These are phyloP conservation scores for Acanthosoma haemorrhoidale DNA, from an alignment of 2,888 invertebrate genomes.

Conservation along the genomic window DNA sequence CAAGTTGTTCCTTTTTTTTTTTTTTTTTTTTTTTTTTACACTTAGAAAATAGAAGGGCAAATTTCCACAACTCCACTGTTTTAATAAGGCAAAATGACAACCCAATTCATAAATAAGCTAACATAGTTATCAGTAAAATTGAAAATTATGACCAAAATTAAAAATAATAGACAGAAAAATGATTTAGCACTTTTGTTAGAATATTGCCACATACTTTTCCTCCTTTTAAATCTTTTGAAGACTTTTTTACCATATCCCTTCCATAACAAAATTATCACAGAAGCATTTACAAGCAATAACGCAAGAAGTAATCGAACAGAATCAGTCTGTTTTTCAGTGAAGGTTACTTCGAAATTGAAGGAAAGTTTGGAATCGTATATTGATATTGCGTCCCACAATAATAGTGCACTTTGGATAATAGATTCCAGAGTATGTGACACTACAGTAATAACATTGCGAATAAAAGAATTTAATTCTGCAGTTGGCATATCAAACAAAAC, in stretches of 20 bases:
- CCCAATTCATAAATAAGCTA: too few relatives aligned
- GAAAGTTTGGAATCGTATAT: not conserved
- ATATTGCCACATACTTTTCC: not conserved
- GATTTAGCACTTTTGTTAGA: too few relatives aligned
- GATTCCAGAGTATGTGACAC: not conserved
- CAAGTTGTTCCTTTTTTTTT: too few relatives aligned
- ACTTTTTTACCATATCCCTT: not conserved
- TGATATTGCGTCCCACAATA: not conserved
- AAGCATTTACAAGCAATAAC: not conserved
- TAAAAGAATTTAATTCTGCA: not conserved
- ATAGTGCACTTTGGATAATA: not conserved
- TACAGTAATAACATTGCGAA: not conserved
- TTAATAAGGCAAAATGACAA: too few relatives aligned
- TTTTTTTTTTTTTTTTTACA: too few relatives aligned
- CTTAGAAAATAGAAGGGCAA: too few relatives aligned
- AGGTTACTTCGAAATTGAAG: not conserved
- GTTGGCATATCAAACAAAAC: not conserved
- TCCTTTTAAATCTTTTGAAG: conserved; percentile 16
- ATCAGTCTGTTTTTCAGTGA: not conserved
- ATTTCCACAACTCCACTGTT: too few relatives aligned
- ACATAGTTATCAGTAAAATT: too few relatives aligned
- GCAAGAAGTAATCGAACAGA: not conserved
- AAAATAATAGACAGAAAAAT: too few relatives aligned
- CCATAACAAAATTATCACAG: not conserved
- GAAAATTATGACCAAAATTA: too few relatives aligned